Base-by-base conservation (phyloP, 2,888 invertebrate genomes). In the Melieria omissa region DNA sequence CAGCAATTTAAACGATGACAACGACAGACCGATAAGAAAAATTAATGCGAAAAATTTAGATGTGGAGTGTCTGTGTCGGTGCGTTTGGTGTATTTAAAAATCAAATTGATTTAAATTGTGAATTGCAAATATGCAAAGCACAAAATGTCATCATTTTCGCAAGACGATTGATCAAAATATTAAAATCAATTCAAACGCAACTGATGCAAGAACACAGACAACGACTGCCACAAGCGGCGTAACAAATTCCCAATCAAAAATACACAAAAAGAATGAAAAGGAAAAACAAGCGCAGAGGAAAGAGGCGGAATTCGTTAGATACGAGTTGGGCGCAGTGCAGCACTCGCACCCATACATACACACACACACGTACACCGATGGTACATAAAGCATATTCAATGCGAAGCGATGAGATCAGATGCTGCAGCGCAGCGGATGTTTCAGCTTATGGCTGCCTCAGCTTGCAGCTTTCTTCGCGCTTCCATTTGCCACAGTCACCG, bases 181-280 rank as follows among this genome's bases (percentile, higher is more conserved):
- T 75, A 68, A 74, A 76, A 76, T 73, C 70, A 72, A 74, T 74
- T 74, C 55, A 69, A 74, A 74, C 70, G 46, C 78, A 77, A 74
- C 71, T 76, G 71, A 72, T 73, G 64, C 71, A 67, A 62, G 71
- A 47, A 61, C 64, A 57, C 29, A 64, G 46, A 49, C 61, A 9
- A 60, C 54, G 46, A 70, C 62, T 41, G 42, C 58, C 41, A 71
- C 65, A 73, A 75, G 73, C 70, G 44, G 62, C 66, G 69, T 66
- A 72, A 58, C 10, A 63, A 72, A 60, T 74, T 52, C 64, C 61
- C 52, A 70, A 64, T 47, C 47, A 4, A 65, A 47, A 16, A 8
- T 16, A 66, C 29, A 29, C 29, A 29, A 29, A 29, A 29, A 46
- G 45, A 62, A 14, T 9, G 3, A 14, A 62, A 10, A 62, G 7